Conservation (phyloP, 2,888 invertebrate genomes). For the Timema podura region DNA sequence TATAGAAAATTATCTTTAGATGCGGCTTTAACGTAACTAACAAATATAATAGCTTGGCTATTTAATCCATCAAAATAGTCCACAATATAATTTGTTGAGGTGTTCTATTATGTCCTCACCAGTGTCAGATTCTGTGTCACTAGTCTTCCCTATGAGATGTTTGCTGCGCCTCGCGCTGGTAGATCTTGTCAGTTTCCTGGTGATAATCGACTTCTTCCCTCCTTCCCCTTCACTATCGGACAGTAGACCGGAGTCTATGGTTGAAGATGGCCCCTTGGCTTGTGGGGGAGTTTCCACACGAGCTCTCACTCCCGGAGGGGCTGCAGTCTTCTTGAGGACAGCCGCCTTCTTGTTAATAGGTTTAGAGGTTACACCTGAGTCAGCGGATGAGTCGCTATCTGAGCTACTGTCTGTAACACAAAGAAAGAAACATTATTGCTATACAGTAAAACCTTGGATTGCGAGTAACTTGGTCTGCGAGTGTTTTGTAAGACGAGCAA, state of each 20-base stretch:
- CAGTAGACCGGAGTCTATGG: conserved; percentile 43
- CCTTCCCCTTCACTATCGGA: conserved; percentile 44
- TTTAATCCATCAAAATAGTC: too few relatives aligned
- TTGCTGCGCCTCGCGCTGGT: conserved; percentile 55
- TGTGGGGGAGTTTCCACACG: conserved; percentile 22
- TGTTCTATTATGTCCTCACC: conserved; percentile 29
- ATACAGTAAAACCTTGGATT: too few relatives aligned
- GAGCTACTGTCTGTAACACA: conserved; percentile 37
- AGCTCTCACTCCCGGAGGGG: conserved; percentile 12
- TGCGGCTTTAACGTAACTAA: too few relatives aligned
- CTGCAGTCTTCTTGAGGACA: conserved; percentile 24
- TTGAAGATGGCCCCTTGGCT: conserved; percentile 36
- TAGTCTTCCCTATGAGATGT: conserved; percentile 36
- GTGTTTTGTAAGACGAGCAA: too few relatives aligned
- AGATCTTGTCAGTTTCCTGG: conserved; percentile 66
- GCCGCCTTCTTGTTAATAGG: conserved; percentile 26
- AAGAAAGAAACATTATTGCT: background rate
- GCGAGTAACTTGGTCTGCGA: too few relatives aligned
- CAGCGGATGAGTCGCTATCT: conserved; percentile 31
- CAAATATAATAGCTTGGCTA: too few relatives aligned
- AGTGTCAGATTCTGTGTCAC: conserved; percentile 40
- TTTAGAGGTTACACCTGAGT: conserved; percentile 20
- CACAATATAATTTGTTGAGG: background rate
- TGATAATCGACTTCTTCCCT: conserved; percentile 41
- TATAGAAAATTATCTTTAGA: too few relatives aligned